These are phyloP conservation scores for Fabriciana adippe DNA, from an alignment of 2,888 invertebrate species.

Conservation along the genomic window DNA sequence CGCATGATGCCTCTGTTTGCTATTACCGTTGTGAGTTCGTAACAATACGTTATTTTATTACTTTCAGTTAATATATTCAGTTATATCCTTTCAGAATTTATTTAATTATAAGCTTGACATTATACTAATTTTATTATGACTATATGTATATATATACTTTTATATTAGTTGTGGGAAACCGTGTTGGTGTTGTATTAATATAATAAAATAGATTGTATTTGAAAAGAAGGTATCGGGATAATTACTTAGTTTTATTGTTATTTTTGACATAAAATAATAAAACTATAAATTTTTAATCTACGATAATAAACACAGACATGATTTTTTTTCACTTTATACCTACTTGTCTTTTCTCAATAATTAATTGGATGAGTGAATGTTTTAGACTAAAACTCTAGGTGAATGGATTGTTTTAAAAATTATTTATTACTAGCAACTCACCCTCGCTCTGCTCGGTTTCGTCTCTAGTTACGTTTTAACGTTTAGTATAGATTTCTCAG, in stretches of 20 bases:
- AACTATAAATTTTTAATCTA: not conserved
- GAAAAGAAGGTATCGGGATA: slow-evolving; percentile 18
- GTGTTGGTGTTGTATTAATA: slow-evolving; percentile 13
- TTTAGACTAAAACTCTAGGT: not conserved
- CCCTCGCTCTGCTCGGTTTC: too few species aligned
- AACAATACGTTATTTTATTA: slow-evolving; percentile 3
- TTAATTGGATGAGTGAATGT: slow-evolving; percentile 7
- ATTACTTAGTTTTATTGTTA: not conserved
- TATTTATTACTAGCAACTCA: too few species aligned
- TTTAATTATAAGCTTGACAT: slow-evolving; percentile 10
- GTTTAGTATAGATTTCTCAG: too few species aligned
- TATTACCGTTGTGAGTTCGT: not conserved
- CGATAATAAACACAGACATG: slow-evolving; percentile 4
- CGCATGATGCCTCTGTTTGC: slow-evolving; percentile 7
- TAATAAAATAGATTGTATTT: slow-evolving; percentile 9
- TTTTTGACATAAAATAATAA: not conserved
- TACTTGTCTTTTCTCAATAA: slow-evolving; percentile 2
- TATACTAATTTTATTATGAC: slow-evolving; percentile 15
- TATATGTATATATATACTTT: not conserved
- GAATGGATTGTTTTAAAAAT: too few species aligned
- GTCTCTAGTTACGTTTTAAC: too few species aligned
- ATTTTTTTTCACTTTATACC: slow-evolving; percentile 5
- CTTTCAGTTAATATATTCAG: slow-evolving; percentile 12
- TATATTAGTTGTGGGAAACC: slow-evolving; percentile 11
- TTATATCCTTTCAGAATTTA: not conserved